Evolutionary conservation across 2,888 invertebrate genomes (phyloP).

Genomic region (Tenthredo amoena): DNA sequence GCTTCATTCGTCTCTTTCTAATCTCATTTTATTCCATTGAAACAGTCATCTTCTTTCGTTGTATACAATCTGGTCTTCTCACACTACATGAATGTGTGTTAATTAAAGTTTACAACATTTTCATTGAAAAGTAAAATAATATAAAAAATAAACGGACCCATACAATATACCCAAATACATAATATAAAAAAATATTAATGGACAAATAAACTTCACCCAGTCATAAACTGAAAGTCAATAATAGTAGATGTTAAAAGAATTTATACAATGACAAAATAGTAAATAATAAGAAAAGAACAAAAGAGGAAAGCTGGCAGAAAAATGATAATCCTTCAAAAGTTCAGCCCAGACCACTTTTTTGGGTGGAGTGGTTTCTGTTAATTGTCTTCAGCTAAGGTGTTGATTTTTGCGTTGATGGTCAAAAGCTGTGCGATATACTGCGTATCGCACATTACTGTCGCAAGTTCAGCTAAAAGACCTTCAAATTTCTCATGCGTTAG

Average conservation of each 20-base stretch:
- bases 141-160: slow-evolving; percentile 21
- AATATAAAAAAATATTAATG: slow-evolving; percentile 54
- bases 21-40: not conserved
- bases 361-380: slow-evolving; percentile 77
- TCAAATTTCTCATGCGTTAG: slow-evolving; percentile 83
- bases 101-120: slow-evolving; percentile 13
- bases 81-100: not conserved
- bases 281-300: slow-evolving; percentile 67
- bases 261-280: slow-evolving; percentile 52
- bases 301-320: slow-evolving; percentile 72
- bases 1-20: not conserved
- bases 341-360: slow-evolving; percentile 58
- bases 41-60: not conserved
- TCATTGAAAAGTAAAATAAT: slow-evolving; percentile 37
- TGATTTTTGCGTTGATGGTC: slow-evolving; percentile 90
- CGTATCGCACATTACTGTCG: slow-evolving; percentile 85
- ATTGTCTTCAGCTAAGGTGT: slow-evolving; percentile 87
- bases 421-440: slow-evolving; percentile 88
- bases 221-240: not conserved
- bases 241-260: slow-evolving; percentile 29
- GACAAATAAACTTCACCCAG: slow-evolving; percentile 53
- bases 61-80: not conserved
- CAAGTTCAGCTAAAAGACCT: slow-evolving; percentile 83
- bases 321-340: slow-evolving; percentile 64
- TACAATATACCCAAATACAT: slow-evolving; percentile 28